phyloP scores from a whole-genome alignment of 2,888 invertebrate species.

The Thera britannica region DNA sequence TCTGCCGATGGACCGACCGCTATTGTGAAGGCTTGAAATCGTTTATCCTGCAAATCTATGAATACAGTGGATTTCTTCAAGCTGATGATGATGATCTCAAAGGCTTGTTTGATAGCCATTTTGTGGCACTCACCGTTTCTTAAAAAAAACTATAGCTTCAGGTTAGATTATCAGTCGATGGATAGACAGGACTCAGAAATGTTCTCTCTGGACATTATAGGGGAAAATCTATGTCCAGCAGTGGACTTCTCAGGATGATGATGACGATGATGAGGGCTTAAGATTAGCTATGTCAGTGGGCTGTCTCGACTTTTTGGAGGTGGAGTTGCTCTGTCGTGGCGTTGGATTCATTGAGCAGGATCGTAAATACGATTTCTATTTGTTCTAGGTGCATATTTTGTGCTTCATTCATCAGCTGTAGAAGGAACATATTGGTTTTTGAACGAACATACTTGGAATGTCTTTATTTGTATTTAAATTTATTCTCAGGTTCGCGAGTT shows the following conservation, averaged over 20 bases:
- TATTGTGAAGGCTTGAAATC: too few relatives aligned
- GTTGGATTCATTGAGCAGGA: constrained; percentile 23
- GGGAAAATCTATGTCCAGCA: too few relatives aligned
- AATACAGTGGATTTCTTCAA: too few relatives aligned
- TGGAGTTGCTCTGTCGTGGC: constrained; percentile 6
- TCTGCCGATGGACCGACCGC: too few relatives aligned
- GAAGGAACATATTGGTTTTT: background rate
- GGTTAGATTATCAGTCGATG: too few relatives aligned
- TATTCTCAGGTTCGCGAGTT: too few relatives aligned
- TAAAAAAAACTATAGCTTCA: background rate
- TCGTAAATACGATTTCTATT: constrained; percentile 21
- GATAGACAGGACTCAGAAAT: too few relatives aligned
- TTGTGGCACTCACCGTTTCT: background rate
- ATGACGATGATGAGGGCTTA: background rate
- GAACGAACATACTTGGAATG: background rate
- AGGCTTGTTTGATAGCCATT: background rate
- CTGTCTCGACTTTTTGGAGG: constrained; percentile 18
- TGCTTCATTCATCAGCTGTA: constrained; percentile 9
- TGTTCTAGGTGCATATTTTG: constrained; percentile 7
- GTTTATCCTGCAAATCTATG: too few relatives aligned
- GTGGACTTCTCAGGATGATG: too few relatives aligned
- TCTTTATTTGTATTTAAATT: background rate
- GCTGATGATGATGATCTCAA: background rate
- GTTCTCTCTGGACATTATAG: too few relatives aligned
- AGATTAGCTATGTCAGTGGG: constrained; percentile 20